These are phyloP conservation scores for Paramormyrops hopkinsi DNA, from an alignment of 2,797 vertebrate genomes.

Conservation along the genomic window DNA sequence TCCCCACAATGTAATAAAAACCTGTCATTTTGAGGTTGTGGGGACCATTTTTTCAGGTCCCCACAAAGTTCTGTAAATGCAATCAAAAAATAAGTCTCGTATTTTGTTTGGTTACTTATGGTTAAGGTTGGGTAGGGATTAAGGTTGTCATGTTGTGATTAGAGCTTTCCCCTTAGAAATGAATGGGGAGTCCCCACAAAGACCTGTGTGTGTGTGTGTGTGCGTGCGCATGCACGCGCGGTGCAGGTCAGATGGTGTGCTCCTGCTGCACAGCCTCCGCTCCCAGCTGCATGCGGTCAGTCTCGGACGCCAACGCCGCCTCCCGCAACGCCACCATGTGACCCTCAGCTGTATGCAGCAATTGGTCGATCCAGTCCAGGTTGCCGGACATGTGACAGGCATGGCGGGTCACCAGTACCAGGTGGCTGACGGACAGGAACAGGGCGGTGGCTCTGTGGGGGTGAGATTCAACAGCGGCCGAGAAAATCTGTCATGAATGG, in stretches of 20 bases:
- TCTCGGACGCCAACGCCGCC: conserved; percentile 82
- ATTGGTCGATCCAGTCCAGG: conserved; percentile 91
- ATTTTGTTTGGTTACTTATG: background rate
- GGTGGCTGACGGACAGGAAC: conserved; percentile 86
- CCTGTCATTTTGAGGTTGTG: background rate
- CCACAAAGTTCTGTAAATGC: background rate
- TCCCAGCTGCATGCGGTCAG: conserved; percentile 59
- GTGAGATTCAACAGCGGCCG: conserved; percentile 1
- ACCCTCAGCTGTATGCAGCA: conserved; percentile 81
- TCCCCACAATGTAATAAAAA: background rate
- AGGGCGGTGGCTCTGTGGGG: conserved; percentile 77
- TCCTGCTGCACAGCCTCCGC: conserved; percentile 68
- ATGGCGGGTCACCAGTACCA: conserved; percentile 90
- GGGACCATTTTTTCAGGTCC: background rate
- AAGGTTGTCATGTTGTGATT: background rate
- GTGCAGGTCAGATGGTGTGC: conserved; percentile 68
- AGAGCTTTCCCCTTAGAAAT: background rate
- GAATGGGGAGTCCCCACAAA: background rate
- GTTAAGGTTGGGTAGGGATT: background rate
- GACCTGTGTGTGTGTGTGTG: background rate
- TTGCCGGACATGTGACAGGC: conserved; percentile 84
- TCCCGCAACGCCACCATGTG: conserved; percentile 86
- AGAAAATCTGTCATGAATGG: background rate
- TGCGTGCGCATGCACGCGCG: background rate
- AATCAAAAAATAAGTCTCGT: background rate